Conservation (phyloP, 2,113 vertebrate species). For the Gasterosteus aculeatus region DNA sequence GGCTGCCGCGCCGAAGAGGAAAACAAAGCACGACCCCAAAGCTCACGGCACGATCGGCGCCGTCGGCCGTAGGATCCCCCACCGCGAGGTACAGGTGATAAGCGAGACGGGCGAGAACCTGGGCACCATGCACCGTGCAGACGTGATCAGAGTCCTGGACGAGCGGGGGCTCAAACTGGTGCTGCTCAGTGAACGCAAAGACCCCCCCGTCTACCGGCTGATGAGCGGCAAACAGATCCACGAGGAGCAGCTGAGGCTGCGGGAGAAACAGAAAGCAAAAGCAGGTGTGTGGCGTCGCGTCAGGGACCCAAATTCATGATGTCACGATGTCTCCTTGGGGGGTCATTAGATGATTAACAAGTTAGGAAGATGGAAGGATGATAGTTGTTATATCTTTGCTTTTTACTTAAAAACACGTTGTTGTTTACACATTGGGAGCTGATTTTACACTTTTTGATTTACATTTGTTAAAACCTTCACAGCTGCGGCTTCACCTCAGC, state of each 20-base stretch:
- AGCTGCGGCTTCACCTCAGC: neutral
- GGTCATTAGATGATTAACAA: neutral
- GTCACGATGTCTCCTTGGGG: neutral
- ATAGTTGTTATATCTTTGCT: neutral
- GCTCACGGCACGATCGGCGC: conserved; percentile 72
- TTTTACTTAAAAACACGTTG: neutral
- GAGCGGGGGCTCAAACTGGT: conserved; percentile 85
- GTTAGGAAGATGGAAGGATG: neutral
- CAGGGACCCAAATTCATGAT: too few relatives aligned
- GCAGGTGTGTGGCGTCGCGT: conserved; percentile 70
- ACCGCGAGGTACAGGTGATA: conserved; percentile 83
- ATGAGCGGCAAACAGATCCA: conserved; percentile 91
- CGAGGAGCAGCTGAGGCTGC: conserved; percentile 83
- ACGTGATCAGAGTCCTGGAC: conserved; percentile 87
- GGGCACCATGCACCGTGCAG: conserved; percentile 86
- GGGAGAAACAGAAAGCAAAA: conserved; percentile 84
- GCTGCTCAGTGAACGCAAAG: conserved; percentile 65
- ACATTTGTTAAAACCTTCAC: neutral
- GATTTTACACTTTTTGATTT: neutral
- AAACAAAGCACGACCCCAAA: conserved; percentile 56
- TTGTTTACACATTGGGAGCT: neutral
- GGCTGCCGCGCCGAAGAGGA: conserved; percentile 48
- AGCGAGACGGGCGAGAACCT: conserved; percentile 83
- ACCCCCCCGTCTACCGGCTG: conserved; percentile 88
- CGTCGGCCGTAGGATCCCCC: conserved; percentile 86